These are phyloP conservation scores for Himalopsyche japonica DNA, from an alignment of 2,888 invertebrate species.

Conservation along the genomic window DNA sequence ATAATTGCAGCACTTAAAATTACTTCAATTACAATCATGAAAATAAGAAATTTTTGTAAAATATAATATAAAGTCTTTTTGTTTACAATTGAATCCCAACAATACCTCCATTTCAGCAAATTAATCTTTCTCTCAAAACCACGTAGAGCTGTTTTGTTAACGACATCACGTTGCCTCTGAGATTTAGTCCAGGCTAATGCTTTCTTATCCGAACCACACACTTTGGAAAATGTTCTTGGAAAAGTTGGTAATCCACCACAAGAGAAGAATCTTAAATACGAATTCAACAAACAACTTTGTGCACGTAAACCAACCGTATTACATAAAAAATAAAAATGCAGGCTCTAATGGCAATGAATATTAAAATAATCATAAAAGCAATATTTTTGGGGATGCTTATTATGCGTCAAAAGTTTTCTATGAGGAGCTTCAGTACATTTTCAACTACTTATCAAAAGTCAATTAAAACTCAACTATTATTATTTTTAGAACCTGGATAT, in stretches of 20 bases:
- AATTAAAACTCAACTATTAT: too few relatives aligned
- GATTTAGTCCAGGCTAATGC: constrained; percentile 12
- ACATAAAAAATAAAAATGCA: background rate
- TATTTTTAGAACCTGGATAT: too few relatives aligned
- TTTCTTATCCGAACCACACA: constrained; percentile 14
- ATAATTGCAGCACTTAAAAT: too few relatives aligned
- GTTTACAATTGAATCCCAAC: too few relatives aligned
- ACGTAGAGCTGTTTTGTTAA: constrained; percentile 17
- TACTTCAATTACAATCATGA: too few relatives aligned
- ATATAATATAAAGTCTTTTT: background rate
- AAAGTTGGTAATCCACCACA: constrained; percentile 21
- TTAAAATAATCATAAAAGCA: too few relatives aligned
- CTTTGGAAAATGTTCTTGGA: constrained; percentile 21
- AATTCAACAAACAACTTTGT: background rate
- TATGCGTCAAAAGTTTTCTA: too few relatives aligned
- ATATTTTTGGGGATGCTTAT: too few relatives aligned
- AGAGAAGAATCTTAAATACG: constrained; percentile 6
- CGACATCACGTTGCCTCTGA: constrained; percentile 21
- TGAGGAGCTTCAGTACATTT: too few relatives aligned
- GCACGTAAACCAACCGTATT: background rate
- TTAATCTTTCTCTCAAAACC: background rate
- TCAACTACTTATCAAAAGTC: too few relatives aligned
- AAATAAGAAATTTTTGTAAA: background rate
- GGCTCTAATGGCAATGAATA: too few relatives aligned
- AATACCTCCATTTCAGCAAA: background rate